Percentiles rank a stretch among this genome's conserved stretches.
These are phyloP conservation scores for Isotomurus palustris DNA, from an alignment of 2,888 invertebrate genomes.

Conservation along the genomic window DNA sequence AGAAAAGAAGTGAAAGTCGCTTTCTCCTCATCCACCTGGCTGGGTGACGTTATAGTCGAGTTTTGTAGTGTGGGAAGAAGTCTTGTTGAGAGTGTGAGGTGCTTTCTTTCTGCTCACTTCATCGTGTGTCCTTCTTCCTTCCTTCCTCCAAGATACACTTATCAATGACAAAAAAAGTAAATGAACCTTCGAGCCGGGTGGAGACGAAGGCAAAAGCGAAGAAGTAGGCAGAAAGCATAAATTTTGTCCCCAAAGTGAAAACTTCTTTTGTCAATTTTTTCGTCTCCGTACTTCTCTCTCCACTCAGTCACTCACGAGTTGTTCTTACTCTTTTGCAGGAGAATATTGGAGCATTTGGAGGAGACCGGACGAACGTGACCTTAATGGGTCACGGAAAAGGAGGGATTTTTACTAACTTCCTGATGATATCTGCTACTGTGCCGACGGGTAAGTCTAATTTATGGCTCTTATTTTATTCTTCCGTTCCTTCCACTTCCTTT, in stretches of 20 bases:
- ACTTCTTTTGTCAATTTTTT: constrained; percentile 24
- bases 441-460: constrained; percentile 45
- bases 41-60: no score
- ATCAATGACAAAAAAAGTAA: constrained; percentile 1
- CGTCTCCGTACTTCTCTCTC: constrained; percentile 3
- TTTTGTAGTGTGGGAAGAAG: no score
- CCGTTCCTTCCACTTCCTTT: not conserved
- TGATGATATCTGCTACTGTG: constrained; percentile 46
- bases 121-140: not conserved
- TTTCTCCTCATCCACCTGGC: no score
- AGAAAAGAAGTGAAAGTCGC: no score
- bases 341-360: constrained; percentile 42
- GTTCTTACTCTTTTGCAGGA: constrained; percentile 33
- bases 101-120: no score
- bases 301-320: not conserved
- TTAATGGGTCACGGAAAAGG: constrained; percentile 45
- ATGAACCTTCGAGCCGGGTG: not conserved
- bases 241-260: constrained; percentile 12
- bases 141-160: not conserved
- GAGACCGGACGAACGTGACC: constrained; percentile 43
- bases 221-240: constrained; percentile 14
- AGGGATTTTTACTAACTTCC: constrained; percentile 45
- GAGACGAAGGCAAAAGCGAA: not conserved
- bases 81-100: no score
- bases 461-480: constrained; percentile 15